These are phyloP conservation scores for Odocoileus hemionus DNA, from an alignment of 2,113 vertebrate species.

Conservation along the genomic window DNA sequence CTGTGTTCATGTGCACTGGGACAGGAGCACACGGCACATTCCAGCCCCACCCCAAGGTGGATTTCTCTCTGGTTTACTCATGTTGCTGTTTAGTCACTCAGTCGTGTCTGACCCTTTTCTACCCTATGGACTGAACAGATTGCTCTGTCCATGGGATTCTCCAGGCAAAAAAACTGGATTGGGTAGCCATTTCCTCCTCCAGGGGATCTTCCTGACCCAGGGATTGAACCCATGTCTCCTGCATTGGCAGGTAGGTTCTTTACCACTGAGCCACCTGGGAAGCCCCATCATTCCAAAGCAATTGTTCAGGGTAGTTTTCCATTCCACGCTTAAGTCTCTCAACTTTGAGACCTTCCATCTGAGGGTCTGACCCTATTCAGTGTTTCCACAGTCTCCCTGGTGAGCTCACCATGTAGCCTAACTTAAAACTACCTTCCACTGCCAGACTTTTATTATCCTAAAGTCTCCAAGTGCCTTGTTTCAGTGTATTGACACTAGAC, in stretches of 20 bases:
- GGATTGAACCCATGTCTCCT: neutral
- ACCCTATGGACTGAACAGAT: neutral
- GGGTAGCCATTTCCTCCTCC: neutral
- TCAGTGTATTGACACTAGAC: neutral
- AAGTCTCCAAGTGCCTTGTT: neutral
- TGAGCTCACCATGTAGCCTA: too few species aligned
- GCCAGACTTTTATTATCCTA: neutral
- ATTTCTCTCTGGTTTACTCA: neutral
- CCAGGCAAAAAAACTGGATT: neutral
- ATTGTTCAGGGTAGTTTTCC: neutral
- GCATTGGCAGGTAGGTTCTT: accelerated
- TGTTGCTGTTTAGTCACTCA: neutral
- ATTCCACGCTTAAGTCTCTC: neutral
- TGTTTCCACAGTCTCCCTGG: neutral
- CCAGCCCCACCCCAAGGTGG: neutral
- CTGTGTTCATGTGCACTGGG: neutral
- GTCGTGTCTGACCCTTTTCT: neutral
- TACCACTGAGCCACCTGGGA: accelerated
- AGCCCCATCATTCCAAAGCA: neutral
- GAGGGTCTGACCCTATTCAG: neutral
- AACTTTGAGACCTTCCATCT: neutral
- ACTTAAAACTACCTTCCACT: neutral
- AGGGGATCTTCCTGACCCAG: neutral
- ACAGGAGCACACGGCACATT: neutral
- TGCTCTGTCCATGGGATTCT: neutral